phyloP scores from a whole-genome alignment of 2,113 vertebrate genomes.

The Riparia riparia region DNA sequence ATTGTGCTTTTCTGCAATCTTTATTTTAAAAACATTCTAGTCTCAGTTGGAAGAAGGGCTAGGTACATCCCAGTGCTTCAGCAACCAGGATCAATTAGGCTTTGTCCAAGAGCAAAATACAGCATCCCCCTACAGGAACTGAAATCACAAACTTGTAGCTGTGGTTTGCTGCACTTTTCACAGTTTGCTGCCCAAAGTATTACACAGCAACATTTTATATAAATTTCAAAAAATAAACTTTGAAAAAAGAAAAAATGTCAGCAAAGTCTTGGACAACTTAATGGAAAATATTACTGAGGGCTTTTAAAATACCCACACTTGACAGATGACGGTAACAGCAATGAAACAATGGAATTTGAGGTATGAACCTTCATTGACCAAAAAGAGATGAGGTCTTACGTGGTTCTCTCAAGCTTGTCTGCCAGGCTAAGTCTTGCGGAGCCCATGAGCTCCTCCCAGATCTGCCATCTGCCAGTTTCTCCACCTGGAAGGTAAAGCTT shows the following conservation, averaged over 20 bases:
- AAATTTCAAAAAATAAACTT: not conserved
- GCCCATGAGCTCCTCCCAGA: not conserved
- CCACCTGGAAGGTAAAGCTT: not conserved
- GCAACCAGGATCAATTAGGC: not conserved
- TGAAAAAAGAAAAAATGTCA: not conserved
- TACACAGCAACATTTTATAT: not conserved
- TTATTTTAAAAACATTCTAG: not conserved
- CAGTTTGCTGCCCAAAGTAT: not conserved
- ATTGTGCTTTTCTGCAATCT: not conserved
- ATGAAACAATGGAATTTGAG: not conserved
- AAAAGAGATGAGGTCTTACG: not conserved
- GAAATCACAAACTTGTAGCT: not conserved
- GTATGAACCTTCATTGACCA: not conserved
- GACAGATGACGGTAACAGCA: not conserved
- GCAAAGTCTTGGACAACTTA: not conserved
- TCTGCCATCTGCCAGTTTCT: not conserved
- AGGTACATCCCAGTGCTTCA: not conserved
- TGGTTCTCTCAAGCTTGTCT: not conserved
- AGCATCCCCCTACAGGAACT: not conserved
- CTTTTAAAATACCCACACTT: not conserved
- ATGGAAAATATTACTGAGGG: not conserved
- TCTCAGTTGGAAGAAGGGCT: not conserved
- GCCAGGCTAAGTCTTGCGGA: not conserved
- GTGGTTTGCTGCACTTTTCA: not conserved
- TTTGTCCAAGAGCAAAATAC: not conserved